Evolutionary conservation across 2,113 vertebrate genomes (phyloP), one percentile per base, ranked within the genome.

Genomic region (Hiodon alosoides): DNA sequence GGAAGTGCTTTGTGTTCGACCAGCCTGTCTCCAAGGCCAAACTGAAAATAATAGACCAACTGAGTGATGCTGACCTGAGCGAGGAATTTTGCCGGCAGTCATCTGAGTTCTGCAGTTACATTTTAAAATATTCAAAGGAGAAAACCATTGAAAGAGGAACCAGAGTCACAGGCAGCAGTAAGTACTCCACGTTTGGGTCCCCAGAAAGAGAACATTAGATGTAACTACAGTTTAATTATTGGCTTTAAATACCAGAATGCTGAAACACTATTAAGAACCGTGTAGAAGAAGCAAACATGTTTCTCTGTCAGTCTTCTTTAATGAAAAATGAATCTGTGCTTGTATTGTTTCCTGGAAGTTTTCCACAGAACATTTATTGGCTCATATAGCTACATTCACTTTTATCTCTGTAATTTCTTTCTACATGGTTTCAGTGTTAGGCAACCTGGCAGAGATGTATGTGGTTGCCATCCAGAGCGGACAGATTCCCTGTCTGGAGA

Each of bases 71-170:
- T 54, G 47, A 67, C 46, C 1, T 67, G 8, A n/a, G 78, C 73
- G 73, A 77, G 52, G 71, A 60, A 0, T 85, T 85, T 72, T 31
- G 81, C 55, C 10, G 61, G 1, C 62, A 78, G 55, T 60, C 65
- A 0, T 4, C 2, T 2, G 7, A 48, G 10, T 85, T 85, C 68
- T 80, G 80, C 10, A 52, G n/a, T 7, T 81, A 80, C 13, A 2
- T 83, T 64, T 78, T 67, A 5, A 1, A 1, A 8, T 7, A 61
- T 1, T 78, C 77, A 0, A n/a, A 57, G 3, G 47, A 14, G 1
- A 85, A 85, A 59, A 74, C 53, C 0, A 9, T 83, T 9, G 76
- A 70, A 13, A 79, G 77, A 4, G 75, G 74, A 0, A 48, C 62
- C 0, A 5, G 5, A 6, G 62, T 80, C 59, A 79, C 13, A 3